Conservation (phyloP, 2,113 vertebrate genomes). For the Rhinolophus sinicus region DNA sequence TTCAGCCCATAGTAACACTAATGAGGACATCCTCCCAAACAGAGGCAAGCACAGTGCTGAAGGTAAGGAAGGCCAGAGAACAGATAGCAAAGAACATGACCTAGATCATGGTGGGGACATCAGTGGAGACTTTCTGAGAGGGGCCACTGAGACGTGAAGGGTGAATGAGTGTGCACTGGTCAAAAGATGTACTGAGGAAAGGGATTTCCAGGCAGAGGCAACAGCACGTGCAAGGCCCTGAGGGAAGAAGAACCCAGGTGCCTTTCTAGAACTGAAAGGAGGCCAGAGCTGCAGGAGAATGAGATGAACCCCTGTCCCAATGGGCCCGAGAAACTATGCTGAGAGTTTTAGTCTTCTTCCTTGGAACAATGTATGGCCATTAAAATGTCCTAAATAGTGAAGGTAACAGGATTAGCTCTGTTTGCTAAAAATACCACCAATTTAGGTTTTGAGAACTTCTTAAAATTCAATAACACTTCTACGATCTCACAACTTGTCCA, state of each 20-base stretch:
- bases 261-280: neutral
- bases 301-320: neutral
- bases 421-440: neutral
- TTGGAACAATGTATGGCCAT: neutral
- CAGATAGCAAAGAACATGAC: neutral
- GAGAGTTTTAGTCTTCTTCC: neutral
- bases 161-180: accelerated
- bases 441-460: neutral
- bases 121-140: neutral
- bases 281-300: neutral
- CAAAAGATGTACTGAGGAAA: neutral
- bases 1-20: accelerated
- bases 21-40: neutral
- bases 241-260: neutral
- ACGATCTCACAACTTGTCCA: neutral
- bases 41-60: neutral
- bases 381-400: neutral
- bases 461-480: neutral
- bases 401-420: neutral
- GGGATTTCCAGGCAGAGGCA: neutral
- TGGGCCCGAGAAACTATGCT: neutral
- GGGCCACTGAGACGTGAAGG: neutral
- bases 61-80: neutral
- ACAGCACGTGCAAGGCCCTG: neutral
- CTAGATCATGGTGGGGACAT: neutral